These are phyloP conservation scores for Glareola pratincola DNA, from an alignment of 2,113 vertebrate genomes.

Conservation along the genomic window DNA sequence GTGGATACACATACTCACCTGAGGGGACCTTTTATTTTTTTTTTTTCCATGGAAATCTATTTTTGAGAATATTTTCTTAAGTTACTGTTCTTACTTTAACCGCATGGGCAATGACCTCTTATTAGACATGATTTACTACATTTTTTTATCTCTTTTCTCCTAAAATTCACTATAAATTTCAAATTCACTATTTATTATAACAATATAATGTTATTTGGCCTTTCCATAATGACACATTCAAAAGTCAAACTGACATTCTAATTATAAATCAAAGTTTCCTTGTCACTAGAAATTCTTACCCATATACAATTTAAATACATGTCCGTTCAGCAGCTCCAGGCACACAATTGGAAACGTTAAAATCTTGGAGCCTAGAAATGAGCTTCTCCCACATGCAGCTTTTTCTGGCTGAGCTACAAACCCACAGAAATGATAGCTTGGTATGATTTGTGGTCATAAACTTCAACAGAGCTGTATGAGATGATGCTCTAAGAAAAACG, in stretches of 20 bases:
- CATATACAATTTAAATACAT: background rate
- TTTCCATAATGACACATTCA: background rate
- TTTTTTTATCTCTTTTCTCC: background rate
- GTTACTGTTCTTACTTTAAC: background rate
- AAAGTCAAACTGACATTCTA: background rate
- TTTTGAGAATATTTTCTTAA: background rate
- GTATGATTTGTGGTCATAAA: conserved; percentile 24
- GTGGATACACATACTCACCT: background rate
- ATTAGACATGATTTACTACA: background rate
- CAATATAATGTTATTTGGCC: background rate
- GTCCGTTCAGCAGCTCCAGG: background rate
- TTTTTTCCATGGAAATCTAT: background rate
- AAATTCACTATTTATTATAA: background rate
- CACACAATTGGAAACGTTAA: background rate
- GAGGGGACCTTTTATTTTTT: background rate
- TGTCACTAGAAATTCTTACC: background rate
- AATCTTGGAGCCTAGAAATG: background rate
- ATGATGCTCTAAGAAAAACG: background rate
- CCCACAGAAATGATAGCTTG: conserved; percentile 5
- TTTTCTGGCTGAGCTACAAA: conserved; percentile 45
- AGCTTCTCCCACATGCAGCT: conserved; percentile 17
- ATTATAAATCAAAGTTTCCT: background rate
- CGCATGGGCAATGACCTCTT: background rate
- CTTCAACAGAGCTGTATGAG: background rate
- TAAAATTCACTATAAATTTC: background rate